Conservation (phyloP, 2,888 invertebrate genomes). For the Xestia ashworthii region DNA sequence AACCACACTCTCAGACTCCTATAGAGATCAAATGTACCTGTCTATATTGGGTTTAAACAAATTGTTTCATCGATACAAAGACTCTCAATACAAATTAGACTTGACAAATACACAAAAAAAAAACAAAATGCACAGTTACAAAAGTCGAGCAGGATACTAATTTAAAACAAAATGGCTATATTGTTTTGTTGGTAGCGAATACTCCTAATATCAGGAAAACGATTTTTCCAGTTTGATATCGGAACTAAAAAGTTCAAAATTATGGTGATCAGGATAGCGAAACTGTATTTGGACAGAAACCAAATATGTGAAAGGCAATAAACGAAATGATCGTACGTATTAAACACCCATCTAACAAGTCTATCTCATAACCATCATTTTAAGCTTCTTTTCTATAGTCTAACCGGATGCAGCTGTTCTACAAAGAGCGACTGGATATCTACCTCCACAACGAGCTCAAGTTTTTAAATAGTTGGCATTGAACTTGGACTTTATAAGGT, state of each 20-base stretch:
- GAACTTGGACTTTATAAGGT: neutral
- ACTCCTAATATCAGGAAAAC: constrained; percentile 6
- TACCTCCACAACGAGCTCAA: neutral
- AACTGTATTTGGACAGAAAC: neutral
- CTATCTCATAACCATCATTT: neutral
- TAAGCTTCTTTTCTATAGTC: neutral
- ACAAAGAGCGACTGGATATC: neutral
- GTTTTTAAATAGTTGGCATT: neutral
- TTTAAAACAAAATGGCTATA: constrained; percentile 3
- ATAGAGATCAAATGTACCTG: neutral
- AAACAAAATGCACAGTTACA: neutral
- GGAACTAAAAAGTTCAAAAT: constrained; percentile 12
- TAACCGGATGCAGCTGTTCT: neutral
- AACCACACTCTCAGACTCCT: neutral
- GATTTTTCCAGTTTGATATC: constrained; percentile 11
- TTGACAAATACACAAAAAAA: no score
- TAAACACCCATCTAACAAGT: neutral
- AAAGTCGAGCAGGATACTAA: neutral
- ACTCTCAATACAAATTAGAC: neutral
- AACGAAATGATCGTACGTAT: neutral
- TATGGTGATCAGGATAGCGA: neutral
- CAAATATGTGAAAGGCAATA: neutral
- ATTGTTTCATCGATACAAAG: neutral
- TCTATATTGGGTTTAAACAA: neutral
- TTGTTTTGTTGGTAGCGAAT: neutral